These are phyloP conservation scores for Mormyrops boulengeri DNA, from an alignment of 2,797 vertebrate genomes.

Conservation along the genomic window DNA sequence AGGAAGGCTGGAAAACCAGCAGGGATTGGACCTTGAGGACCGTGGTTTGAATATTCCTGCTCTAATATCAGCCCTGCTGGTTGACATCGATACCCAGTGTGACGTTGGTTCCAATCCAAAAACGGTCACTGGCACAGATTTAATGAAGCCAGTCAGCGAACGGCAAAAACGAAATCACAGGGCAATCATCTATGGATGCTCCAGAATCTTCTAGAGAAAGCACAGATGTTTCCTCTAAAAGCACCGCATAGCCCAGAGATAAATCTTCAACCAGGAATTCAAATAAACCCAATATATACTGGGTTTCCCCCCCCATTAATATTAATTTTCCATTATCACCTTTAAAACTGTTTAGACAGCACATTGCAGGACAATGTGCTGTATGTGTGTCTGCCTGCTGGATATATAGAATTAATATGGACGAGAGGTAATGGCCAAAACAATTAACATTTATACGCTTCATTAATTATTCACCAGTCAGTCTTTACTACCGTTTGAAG, in stretches of 20 bases:
- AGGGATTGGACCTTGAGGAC: background rate
- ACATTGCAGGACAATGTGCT: background rate
- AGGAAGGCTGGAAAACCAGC: background rate
- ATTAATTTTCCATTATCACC: conserved; percentile 3
- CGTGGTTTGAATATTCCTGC: background rate
- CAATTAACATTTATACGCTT: conserved; percentile 20
- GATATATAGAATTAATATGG: conserved; percentile 15
- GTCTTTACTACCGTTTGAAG: conserved; percentile 15
- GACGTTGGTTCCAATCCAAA: background rate
- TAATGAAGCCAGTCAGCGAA: background rate
- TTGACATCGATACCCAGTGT: background rate
- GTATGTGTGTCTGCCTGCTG: background rate
- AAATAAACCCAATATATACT: background rate
- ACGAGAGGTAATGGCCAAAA: background rate
- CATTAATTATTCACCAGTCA: conserved; percentile 25
- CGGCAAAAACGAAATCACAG: background rate
- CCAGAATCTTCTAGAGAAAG: background rate
- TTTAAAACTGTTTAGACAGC: background rate
- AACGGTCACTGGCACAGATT: background rate
- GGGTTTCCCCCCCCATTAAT: background rate
- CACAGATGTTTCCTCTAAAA: background rate
- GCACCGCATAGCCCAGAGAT: conserved; percentile 4
- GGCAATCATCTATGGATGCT: background rate
- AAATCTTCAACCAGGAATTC: conserved; percentile 2
- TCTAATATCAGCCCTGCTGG: background rate